Evolutionary conservation across 2,113 vertebrate genomes (phyloP).

Genomic region (Cryptomyrus ogoouensis): DNA sequence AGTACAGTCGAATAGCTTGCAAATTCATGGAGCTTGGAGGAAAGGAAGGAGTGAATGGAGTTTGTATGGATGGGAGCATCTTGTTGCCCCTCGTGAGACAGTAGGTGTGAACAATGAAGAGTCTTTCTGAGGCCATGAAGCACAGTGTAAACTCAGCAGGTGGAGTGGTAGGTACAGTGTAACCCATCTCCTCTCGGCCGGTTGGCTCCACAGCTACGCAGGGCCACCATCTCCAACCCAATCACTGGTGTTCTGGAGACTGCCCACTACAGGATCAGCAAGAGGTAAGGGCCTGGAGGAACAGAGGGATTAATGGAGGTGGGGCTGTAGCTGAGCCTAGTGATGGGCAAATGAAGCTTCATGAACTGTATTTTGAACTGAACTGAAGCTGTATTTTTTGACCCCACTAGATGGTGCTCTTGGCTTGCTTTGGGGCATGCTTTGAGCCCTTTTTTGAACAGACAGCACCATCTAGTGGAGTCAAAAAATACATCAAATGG

Average conservation of each 20-base stretch:
- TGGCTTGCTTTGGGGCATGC: too few relatives aligned
- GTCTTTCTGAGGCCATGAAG: background rate
- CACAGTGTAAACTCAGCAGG: background rate
- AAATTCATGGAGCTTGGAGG: background rate
- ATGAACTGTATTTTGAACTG: too few relatives aligned
- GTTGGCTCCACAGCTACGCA: conserved; percentile 98
- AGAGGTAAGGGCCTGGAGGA: conserved; percentile 79
- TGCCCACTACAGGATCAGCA: conserved; percentile 98
- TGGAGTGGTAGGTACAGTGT: conserved; percentile 47
- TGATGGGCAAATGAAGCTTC: too few relatives aligned
- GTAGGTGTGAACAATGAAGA: conserved; percentile 49
- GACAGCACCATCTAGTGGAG: too few relatives aligned
- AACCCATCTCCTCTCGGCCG: conserved; percentile 73
- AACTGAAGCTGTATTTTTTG: too few relatives aligned
- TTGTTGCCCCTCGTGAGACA: conserved; percentile 63
- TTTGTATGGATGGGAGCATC: background rate
- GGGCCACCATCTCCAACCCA: conserved; percentile 99
- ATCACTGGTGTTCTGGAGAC: conserved; percentile 98
- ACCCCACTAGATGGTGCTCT: too few relatives aligned
- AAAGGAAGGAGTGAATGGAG: background rate
- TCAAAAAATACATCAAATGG: too few relatives aligned
- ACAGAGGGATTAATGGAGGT: conserved; percentile 1
- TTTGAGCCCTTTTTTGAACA: too few relatives aligned
- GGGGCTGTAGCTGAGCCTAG: conserved; percentile 47
- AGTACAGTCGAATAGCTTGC: background rate